Evolutionary conservation across 2,888 invertebrate genomes (phyloP).

Genomic region (Heteromyza rotundicornis): DNA sequence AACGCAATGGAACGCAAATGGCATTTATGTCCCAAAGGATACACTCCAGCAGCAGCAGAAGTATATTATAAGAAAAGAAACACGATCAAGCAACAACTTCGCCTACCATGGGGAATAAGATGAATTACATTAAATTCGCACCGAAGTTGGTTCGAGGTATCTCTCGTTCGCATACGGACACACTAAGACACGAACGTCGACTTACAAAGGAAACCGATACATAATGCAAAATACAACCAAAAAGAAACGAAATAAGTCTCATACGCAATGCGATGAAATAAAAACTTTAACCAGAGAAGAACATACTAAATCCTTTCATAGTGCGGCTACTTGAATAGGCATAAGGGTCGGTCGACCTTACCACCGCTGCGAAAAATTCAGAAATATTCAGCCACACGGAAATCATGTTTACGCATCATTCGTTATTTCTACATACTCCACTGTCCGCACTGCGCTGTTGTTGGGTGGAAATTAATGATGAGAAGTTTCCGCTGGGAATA

Average conservation of each 20-base stretch:
- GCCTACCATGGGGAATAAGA: conserved; percentile 45
- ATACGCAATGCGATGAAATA: neutral
- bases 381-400: conserved; percentile 53
- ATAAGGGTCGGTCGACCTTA: too few relatives aligned
- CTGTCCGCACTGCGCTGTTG: too few relatives aligned
- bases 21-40: conserved; percentile 51
- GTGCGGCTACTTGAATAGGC: neutral
- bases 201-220: neutral
- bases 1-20: conserved; percentile 38
- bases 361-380: neutral
- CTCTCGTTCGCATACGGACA: neutral
- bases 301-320: neutral
- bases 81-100: conserved; percentile 1
- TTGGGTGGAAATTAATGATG: conserved; percentile 56
- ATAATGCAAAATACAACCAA: neutral
- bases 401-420: conserved; percentile 57
- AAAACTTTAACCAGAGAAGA: neutral
- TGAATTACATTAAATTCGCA: conserved; percentile 54
- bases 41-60: neutral
- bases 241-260: neutral
- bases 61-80: neutral
- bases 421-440: conserved; percentile 32
- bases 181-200: too few relatives aligned
- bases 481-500: conserved; percentile 55
- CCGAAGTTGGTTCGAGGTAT: conserved; percentile 21